Conservation (phyloP, 1,140 invertebrate species). For the Bicyclus anynana region DNA sequence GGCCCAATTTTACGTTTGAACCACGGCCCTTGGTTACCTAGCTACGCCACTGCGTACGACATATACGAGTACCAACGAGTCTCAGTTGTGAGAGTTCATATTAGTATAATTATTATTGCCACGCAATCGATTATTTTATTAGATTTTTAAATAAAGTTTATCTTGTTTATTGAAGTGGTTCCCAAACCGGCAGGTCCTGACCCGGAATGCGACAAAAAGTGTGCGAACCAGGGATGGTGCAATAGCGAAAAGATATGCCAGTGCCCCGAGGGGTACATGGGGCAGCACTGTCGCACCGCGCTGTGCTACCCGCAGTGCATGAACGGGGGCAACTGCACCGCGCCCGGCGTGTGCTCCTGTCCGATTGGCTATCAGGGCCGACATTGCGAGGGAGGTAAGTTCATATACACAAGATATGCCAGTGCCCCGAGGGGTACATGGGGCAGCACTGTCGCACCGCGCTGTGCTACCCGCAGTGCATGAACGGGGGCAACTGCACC, state of each 20-base stretch:
- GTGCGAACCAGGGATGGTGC: constrained; percentile 89
- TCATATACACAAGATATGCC: constrained; percentile 81
- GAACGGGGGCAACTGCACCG: constrained; percentile 93
- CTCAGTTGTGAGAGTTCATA: too few species aligned
- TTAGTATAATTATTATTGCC: too few species aligned
- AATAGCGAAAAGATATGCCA: constrained; percentile 89
- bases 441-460: constrained; percentile 92
- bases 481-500: constrained; percentile 94
- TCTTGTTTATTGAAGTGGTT: neutral
- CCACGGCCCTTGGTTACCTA: too few species aligned
- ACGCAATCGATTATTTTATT: too few species aligned
- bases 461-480: constrained; percentile 93
- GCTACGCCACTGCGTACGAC: too few species aligned
- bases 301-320: constrained; percentile 95
- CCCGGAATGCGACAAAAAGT: constrained; percentile 92
- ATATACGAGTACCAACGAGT: too few species aligned
- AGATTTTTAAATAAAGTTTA: too few species aligned
- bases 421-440: constrained; percentile 93
- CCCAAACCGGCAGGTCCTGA: constrained; percentile 83
- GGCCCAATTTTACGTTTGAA: too few species aligned
- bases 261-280: constrained; percentile 93
- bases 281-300: constrained; percentile 91
- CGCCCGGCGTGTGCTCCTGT: constrained; percentile 91
- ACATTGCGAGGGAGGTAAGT: constrained; percentile 93
- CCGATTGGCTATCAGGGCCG: constrained; percentile 92